phyloP scores from a whole-genome alignment of 2,113 vertebrate genomes.

The Acanthisitta chloris region DNA sequence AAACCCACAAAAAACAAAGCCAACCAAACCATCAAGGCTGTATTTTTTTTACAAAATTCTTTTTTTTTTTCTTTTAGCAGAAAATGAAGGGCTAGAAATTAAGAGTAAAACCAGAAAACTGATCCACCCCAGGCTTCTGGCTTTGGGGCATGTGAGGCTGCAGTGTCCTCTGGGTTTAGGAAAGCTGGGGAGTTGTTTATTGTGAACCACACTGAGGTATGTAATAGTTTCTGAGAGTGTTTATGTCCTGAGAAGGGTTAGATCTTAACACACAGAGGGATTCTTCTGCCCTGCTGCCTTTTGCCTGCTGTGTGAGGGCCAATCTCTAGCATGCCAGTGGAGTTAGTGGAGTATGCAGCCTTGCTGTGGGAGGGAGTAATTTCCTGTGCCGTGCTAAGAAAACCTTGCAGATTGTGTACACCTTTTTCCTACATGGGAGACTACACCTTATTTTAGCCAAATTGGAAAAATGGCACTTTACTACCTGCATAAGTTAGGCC shows the following conservation, averaged over 20 bases:
- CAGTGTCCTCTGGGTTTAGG: background rate
- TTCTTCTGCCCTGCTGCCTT: background rate
- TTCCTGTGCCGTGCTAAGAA: background rate
- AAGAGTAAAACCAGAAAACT: background rate
- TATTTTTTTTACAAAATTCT: background rate
- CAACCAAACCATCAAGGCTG: background rate
- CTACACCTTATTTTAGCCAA: background rate
- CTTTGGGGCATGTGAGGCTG: background rate
- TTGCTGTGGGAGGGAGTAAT: background rate
- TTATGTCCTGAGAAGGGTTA: background rate
- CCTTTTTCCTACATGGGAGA: background rate
- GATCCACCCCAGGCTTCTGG: background rate
- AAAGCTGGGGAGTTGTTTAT: background rate
- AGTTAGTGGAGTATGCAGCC: background rate
- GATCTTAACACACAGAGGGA: background rate
- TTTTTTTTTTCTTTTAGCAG: background rate
- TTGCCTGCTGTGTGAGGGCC: background rate
- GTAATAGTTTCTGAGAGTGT: background rate
- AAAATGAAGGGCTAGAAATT: background rate
- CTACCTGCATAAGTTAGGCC: background rate
- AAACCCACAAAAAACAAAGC: background rate
- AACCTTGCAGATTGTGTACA: background rate
- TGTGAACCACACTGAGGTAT: rapidly evolving
- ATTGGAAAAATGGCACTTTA: background rate
- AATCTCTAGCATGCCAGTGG: background rate